Base-by-base conservation (phyloP, 1,140 invertebrate genomes). In the Ganaspis sp. region DNA sequence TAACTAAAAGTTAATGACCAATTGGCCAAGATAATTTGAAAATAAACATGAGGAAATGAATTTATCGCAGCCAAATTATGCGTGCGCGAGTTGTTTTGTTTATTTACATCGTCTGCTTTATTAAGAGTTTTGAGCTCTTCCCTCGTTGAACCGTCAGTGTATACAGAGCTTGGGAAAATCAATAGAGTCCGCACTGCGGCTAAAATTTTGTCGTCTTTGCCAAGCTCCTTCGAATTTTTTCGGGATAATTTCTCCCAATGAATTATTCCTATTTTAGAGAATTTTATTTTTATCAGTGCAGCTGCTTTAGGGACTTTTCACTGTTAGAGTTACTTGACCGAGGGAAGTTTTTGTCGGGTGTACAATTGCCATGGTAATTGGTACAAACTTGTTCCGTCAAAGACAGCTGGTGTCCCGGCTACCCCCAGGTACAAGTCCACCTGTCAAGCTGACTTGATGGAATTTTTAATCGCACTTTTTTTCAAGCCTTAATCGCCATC, bases 141-240 rank as follows among this genome's bases (percentile, higher is more conserved):
- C 64, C 58, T 29, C 23, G 11, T 19, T 26, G 54, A 58, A 73
- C 72, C 70, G 73, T 78, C 73, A 42, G 82, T 77, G 77, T 79
- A 74, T 49, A 80, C 69, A 76, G 45, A 71, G 76, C 74, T 78
- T 72, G 77, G 78, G 83, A 90, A 91, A 91, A 91, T 91, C 90
- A 91, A 91, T 91, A 91, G 83, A 80, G 85, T 86, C 87, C 86
- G 88, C 88, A 89, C 83, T 88, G 88, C 89, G 84, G 89, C 78
- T 85, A 89, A 91, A 89, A 85, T 90, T 83, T 89, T 90, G 88
- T 90, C 88, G 71, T 74, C 73, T 78, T 75, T 73, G 76, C 70
- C 71, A 72, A 72, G 4, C 17, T 42, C 54, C 21, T 49, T 53
- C n/a, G 4, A n/a, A 11, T 64, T n/a, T 64, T 64, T 64, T 29